Percentiles rank a stretch among this genome's conserved stretches.
These are phyloP conservation scores for Argyra leucocephala DNA, from an alignment of 2,888 invertebrate species.

Conservation along the genomic window DNA sequence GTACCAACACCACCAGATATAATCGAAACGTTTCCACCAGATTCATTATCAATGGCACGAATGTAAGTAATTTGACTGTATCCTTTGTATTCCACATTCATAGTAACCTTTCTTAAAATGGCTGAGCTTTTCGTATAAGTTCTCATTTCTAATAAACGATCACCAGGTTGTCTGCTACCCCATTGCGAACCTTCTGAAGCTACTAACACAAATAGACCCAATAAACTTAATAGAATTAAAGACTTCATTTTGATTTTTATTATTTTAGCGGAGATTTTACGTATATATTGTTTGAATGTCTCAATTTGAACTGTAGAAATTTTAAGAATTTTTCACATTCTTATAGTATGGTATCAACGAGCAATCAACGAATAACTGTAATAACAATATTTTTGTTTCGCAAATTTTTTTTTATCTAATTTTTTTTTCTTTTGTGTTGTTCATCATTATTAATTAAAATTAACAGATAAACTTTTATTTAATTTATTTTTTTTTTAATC, in stretches of 20 bases:
- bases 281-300: background rate
- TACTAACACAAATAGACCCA: background rate
- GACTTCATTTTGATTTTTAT: background rate
- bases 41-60: conserved; percentile 23
- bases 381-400: too few relatives aligned
- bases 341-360: background rate
- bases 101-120: background rate
- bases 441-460: too few relatives aligned
- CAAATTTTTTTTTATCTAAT: too few relatives aligned
- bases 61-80: conserved; percentile 12
- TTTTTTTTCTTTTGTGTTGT: too few relatives aligned
- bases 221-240: background rate
- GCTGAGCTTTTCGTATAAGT: background rate
- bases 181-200: background rate
- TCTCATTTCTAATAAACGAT: background rate
- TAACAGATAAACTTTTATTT: too few relatives aligned
- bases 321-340: background rate
- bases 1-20: conserved; percentile 36
- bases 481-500: too few relatives aligned
- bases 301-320: background rate
- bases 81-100: background rate
- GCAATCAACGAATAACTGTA: too few relatives aligned
- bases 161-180: background rate
- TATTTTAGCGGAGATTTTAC: background rate
- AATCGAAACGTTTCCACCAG: conserved; percentile 37